Evolutionary conservation across 1,140 invertebrate genomes (phyloP), one percentile per base, ranked within the genome.

Genomic region (Drosophila ironensis): DNA sequence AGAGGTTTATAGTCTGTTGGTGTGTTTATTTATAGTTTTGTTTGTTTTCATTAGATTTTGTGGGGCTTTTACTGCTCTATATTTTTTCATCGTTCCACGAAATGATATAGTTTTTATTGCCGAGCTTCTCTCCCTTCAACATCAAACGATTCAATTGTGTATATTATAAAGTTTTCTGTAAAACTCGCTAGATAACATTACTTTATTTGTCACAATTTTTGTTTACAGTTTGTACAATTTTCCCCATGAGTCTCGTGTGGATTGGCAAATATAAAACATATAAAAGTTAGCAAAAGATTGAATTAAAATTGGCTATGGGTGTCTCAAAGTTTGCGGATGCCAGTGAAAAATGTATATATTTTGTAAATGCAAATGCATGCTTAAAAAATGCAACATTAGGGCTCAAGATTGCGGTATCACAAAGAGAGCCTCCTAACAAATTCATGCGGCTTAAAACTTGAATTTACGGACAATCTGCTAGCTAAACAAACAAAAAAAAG

Each of bases 21-120:
- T 51, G 38, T 70, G 80, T 78, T 75, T 75, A 75, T 80, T 80
- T 80, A 80, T 80, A 72, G 76, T 81, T 81, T 57, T 80, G 76
- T 80, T 80, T 80, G 76, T 80, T 80, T 80, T 80, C 76, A 80
- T 80, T 80, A 78, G 45, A 53, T 56, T 74, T 68, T 80, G 42
- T 38, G 28, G 40, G 63, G 38, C 57, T 73, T 78, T 78, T 78
- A 80, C 78, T 33, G 57, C 47, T 22, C 61, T 61, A 63, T 80
- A 63, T 64, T 80, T 72, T 68, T 68, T 27, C 16, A 19, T 14
- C 48, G 45, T 52, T 51, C 25, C 40, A 63, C 46, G 52, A 24
- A 30, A 9, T 44, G 53, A 42, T 42, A 50, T 30, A 20, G 37
- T 8, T 63, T 54, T 72, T 54, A 64, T 52, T 72, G 56, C 17